A percentile compares a stretch with the other conserved stretches of the same genome.
Evolutionary conservation across 2,888 invertebrate genomes (phyloP).

Genomic region (Orchesella flavescens): DNA sequence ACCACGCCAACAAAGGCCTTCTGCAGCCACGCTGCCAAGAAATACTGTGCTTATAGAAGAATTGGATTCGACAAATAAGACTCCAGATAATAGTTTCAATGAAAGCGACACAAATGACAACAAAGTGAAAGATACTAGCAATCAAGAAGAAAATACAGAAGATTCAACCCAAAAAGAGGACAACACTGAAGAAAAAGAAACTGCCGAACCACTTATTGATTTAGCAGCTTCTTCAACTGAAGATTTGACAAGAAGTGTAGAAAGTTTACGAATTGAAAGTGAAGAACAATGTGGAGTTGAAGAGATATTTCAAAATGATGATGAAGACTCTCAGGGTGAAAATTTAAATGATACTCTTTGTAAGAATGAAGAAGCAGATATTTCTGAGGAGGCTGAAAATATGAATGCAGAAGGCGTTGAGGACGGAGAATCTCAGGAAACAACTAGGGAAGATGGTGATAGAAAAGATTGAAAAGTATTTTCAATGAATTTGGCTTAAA

Average conservation of each 20-base stretch:
- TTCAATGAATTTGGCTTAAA: too few relatives aligned
- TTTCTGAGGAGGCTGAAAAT: background rate
- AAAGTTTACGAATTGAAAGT: slow-evolving; percentile 38
- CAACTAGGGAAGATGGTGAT: too few relatives aligned
- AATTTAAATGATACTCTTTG: slow-evolving; percentile 3
- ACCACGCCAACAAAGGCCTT: slow-evolving; percentile 88
- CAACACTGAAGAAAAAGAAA: slow-evolving; percentile 41
- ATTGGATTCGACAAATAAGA: slow-evolving; percentile 64
- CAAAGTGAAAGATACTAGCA: slow-evolving; percentile 26
- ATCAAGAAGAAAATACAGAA: slow-evolving; percentile 19
- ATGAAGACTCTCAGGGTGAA: slow-evolving; percentile 18
- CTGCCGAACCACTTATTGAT: slow-evolving; percentile 33
- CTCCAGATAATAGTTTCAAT: slow-evolving; percentile 43
- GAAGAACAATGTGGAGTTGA: slow-evolving; percentile 34
- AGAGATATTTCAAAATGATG: slow-evolving; percentile 26
- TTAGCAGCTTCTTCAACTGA: slow-evolving; percentile 50
- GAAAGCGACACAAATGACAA: slow-evolving; percentile 25
- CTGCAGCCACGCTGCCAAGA: slow-evolving; percentile 79
- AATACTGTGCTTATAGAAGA: slow-evolving; percentile 70
- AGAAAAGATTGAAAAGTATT: too few relatives aligned
- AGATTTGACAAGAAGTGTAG: slow-evolving; percentile 46
- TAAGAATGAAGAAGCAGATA: background rate
- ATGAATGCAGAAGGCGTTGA: background rate
- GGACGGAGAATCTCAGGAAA: slow-evolving; percentile 42
- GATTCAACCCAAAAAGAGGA: slow-evolving; percentile 6